Percentiles rank a stretch among this genome's conserved stretches.
Conservation (phyloP, 2,888 invertebrate genomes). For the Polydesmus complanatus region DNA sequence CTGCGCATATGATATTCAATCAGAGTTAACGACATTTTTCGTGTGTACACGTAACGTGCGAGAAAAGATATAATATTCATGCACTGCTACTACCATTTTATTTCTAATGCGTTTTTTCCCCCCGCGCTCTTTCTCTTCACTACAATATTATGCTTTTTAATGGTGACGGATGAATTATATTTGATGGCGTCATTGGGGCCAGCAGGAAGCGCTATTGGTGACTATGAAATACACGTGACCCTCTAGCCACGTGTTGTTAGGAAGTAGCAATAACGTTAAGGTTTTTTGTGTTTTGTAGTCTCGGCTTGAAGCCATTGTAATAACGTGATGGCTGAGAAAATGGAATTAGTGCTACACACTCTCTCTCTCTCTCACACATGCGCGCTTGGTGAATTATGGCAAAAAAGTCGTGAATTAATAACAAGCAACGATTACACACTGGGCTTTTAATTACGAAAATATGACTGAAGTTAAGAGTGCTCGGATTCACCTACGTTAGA, state of each 20-base stretch:
- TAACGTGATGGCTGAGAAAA: not conserved
- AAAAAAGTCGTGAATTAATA: not conserved
- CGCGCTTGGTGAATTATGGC: conserved; percentile 2
- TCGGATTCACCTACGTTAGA: too few relatives aligned
- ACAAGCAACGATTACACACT: conserved; percentile 12
- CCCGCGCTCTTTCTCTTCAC: too few relatives aligned
- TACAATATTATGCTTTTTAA: not conserved
- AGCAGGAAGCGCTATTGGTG: not conserved
- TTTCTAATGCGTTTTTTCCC: too few relatives aligned
- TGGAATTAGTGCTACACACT: not conserved
- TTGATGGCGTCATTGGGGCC: not conserved
- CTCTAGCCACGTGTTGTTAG: not conserved
- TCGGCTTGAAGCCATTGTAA: too few relatives aligned
- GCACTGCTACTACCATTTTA: too few relatives aligned
- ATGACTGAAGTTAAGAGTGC: too few relatives aligned
- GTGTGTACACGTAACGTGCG: too few relatives aligned
- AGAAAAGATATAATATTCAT: too few relatives aligned
- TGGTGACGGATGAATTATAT: not conserved
- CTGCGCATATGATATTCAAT: too few relatives aligned
- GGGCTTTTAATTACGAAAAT: conserved; percentile 14
- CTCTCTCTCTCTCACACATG: not conserved
- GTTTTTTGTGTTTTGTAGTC: not conserved
- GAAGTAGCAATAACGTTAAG: too few relatives aligned
- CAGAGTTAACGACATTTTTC: too few relatives aligned
- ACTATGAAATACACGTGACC: not conserved